Percentiles rank a stretch among this genome's conserved stretches.
Evolutionary conservation across 1,140 invertebrate genomes (phyloP).

Genomic region (Drosophila bipectinata): DNA sequence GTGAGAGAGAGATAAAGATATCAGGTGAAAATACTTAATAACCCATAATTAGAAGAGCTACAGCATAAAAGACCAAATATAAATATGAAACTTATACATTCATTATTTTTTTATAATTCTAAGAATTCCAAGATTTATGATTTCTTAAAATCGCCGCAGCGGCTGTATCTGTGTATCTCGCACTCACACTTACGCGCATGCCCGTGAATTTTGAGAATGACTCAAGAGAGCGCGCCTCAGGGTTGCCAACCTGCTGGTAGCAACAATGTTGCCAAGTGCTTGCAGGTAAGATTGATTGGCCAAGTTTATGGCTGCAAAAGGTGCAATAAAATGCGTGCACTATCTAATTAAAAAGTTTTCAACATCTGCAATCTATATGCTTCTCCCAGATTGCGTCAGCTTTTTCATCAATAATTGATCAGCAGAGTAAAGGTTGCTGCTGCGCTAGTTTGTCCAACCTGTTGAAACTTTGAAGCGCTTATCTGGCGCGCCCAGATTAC

Average conservation of each 20-base stretch:
- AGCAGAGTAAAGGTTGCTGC: neutral
- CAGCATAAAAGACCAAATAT: neutral
- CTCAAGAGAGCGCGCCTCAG: constrained; percentile 9
- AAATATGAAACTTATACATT: no score
- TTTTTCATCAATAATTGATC: constrained; percentile 13
- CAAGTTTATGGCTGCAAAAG: constrained; percentile 10
- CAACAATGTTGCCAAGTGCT: constrained; percentile 45
- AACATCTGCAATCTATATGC: neutral
- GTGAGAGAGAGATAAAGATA: neutral
- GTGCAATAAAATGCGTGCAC: constrained; percentile 14
- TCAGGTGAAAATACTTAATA: neutral
- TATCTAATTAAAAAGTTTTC: constrained; percentile 21
- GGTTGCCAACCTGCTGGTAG: constrained; percentile 39
- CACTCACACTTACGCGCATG: constrained; percentile 38
- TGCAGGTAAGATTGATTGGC: constrained; percentile 29
- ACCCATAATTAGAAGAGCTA: neutral
- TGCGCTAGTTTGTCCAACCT: constrained; percentile 47
- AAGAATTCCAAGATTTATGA: neutral
- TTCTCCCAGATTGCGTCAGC: neutral
- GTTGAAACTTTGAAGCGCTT: constrained; percentile 65
- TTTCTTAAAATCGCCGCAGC: neutral
- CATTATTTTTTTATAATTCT: neutral
- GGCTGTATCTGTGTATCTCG: constrained; percentile 2
- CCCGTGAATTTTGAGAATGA: constrained; percentile 23
- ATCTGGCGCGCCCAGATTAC: constrained; percentile 66